A percentile compares a stretch with the other conserved stretches of the same genome.
These are phyloP conservation scores for Drepana arcuata DNA, from an alignment of 1,140 invertebrate genomes.

Conservation along the genomic window DNA sequence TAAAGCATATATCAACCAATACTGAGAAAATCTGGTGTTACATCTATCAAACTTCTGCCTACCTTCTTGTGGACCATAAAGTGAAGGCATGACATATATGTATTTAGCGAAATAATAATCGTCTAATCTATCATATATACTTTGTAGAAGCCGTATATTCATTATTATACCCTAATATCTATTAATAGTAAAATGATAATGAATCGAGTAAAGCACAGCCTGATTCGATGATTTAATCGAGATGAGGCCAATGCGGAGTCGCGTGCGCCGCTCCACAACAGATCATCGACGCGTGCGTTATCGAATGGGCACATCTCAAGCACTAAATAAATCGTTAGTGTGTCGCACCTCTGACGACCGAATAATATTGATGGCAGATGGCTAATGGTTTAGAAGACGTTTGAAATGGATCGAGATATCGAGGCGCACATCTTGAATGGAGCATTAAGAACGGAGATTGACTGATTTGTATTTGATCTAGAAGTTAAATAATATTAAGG, in stretches of 20 bases:
- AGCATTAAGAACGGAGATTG: constrained; percentile 23
- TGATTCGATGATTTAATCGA: too few species aligned
- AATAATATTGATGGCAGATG: constrained; percentile 43
- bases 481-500: not conserved
- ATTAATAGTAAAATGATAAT: too few species aligned
- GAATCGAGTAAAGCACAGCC: too few species aligned
- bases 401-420: constrained; percentile 43
- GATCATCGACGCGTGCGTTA: constrained; percentile 49
- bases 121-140: too few species aligned
- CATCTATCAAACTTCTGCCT: too few species aligned
- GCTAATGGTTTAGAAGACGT: constrained; percentile 48
- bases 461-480: constrained; percentile 32
- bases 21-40: too few species aligned
- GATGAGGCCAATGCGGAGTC: constrained; percentile 17
- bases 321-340: constrained; percentile 46
- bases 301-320: constrained; percentile 54
- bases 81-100: too few species aligned
- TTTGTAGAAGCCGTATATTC: too few species aligned
- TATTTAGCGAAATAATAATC: too few species aligned
- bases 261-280: constrained; percentile 35
- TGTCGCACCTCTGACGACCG: constrained; percentile 26
- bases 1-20: too few species aligned
- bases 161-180: too few species aligned
- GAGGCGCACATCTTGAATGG: constrained; percentile 18
- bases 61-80: too few species aligned